These are phyloP conservation scores for Castor canadensis DNA, from an alignment of 2,113 vertebrate genomes.

Conservation along the genomic window DNA sequence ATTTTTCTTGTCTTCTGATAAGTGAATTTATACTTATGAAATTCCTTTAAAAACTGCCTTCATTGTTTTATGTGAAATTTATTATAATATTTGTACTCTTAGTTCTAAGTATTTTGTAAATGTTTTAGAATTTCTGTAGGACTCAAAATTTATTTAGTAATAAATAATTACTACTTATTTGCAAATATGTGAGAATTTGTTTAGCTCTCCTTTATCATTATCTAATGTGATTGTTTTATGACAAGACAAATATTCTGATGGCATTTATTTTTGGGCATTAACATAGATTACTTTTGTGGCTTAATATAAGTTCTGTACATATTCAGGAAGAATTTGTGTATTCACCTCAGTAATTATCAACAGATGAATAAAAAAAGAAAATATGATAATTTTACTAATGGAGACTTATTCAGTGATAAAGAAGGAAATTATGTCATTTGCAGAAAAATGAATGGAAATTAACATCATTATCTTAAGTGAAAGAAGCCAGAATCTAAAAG, in stretches of 20 bases:
- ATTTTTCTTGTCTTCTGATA: neutral
- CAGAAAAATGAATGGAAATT: too few species aligned
- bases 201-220: neutral
- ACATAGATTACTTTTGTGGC: neutral
- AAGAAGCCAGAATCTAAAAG: too few species aligned
- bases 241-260: neutral
- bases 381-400: too few species aligned
- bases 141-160: neutral
- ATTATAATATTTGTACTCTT: neutral
- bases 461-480: too few species aligned
- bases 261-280: neutral
- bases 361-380: too few species aligned
- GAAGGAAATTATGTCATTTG: too few species aligned
- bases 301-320: neutral
- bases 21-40: neutral
- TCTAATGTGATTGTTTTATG: neutral
- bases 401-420: too few species aligned
- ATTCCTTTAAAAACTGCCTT: neutral
- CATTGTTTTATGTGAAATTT: neutral
- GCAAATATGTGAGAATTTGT: neutral
- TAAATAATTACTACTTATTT: neutral
- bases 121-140: neutral
- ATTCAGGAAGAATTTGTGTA: too few species aligned
- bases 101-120: neutral
- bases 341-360: too few species aligned